Evolutionary conservation across 2,888 invertebrate species (phyloP), one percentile per base, ranked within the genome.

Genomic region (Pocota personata): DNA sequence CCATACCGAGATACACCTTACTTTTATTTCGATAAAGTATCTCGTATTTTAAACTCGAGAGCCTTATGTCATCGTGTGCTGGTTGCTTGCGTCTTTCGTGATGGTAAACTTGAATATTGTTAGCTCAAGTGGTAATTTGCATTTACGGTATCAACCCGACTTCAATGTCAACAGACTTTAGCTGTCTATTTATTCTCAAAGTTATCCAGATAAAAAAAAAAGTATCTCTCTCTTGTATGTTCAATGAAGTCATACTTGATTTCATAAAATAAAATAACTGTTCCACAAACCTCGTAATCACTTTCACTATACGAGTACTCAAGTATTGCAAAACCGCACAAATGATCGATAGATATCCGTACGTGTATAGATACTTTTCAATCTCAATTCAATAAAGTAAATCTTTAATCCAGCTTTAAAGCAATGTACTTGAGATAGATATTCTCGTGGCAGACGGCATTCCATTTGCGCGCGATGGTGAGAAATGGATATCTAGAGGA

Each of bases 71-170:
- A 78, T 69, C 35, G 37, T n/a, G n/a, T 27, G 12, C 10, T n/a
- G 10, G 27, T 12, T 55, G 32, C 16, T 35, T 30, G 48, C 30
- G 58, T 37, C 72, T 60, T 46, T 5, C 30, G 46, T 30, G 43
- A 35, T 32, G 16, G 55, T 46, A 71, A 78, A 78, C 78, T 78
- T 52, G 69, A 78, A 46, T 57, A 32, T 55, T 43, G 78, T 62
- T 62, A 50, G 77, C 67, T 48, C 57, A 76, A 46, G 55, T 76
- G 76, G 67, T 55, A 62, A 78, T 78, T 78, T 78, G 78, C 78
- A 78, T 69, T 60, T 58, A 30, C 30, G 67, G 5, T 21, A 73
- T 73, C 62, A 16, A 48, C 16, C 6, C 52, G 77, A 60, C 60
- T 62, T 43, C 69, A 78, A 71, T 78, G 78, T 69, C 78, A 78